Conservation (phyloP, 2,888 invertebrate genomes). For the Pristionchus exspectatus region DNA sequence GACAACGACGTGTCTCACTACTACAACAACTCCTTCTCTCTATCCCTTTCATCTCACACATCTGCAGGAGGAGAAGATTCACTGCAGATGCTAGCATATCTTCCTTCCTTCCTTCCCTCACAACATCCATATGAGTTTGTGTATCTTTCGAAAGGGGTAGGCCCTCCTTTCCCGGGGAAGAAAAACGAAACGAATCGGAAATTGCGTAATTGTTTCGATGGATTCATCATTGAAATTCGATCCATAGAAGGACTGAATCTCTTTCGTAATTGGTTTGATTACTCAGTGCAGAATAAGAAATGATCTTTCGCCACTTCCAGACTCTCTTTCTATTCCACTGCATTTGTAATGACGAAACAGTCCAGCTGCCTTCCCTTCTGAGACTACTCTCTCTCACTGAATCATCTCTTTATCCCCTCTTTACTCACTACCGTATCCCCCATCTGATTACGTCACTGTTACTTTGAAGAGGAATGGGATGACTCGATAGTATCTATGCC, state of each 20-base stretch:
- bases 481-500: slow-evolving; percentile 3
- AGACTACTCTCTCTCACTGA: not conserved
- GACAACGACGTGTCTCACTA: not conserved
- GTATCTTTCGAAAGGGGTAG: too few species aligned
- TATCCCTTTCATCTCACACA: not conserved
- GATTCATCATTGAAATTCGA: too few species aligned
- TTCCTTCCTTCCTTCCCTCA: too few species aligned
- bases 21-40: not conserved
- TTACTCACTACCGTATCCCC: slow-evolving; percentile 27
- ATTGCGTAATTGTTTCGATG: too few species aligned
- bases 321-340: slow-evolving; percentile 22
- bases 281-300: slow-evolving; percentile 19
- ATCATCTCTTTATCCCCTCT: slow-evolving; percentile 10
- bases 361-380: slow-evolving; percentile 14
- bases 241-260: too few species aligned
- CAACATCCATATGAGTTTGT: too few species aligned
- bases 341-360: slow-evolving; percentile 40
- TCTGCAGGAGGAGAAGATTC: not conserved
- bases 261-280: slow-evolving; percentile 18
- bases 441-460: not conserved
- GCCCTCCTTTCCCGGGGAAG: too few species aligned
- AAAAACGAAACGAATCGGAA: too few species aligned
- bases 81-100: too few species aligned
- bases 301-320: slow-evolving; percentile 39
- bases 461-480: not conserved